phyloP scores from a whole-genome alignment of 1,140 invertebrate genomes.

The Drosophila ficusphila region DNA sequence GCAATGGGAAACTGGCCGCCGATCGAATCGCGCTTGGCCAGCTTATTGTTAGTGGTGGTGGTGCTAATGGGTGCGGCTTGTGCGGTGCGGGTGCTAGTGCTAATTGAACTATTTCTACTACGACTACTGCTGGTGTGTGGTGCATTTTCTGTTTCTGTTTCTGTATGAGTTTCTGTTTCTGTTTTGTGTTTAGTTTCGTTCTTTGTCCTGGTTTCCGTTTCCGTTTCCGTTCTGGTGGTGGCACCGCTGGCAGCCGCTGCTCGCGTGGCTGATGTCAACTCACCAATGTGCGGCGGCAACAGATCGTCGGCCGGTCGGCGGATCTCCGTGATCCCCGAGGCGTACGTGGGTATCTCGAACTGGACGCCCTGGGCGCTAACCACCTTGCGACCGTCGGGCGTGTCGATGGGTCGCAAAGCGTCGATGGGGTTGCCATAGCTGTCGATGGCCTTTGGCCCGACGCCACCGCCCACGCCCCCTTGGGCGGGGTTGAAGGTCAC shows the following conservation, averaged over 20 bases:
- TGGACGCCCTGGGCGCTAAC: constrained; percentile 79
- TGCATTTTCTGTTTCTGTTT: not conserved
- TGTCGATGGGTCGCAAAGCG: constrained; percentile 70
- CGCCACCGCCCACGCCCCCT: not conserved
- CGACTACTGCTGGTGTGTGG: constrained; percentile 37
- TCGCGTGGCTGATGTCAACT: constrained; percentile 56
- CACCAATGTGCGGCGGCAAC: constrained; percentile 83
- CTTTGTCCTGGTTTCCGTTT: constrained; percentile 11
- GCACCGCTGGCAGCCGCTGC: constrained; percentile 16
- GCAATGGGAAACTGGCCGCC: constrained; percentile 45
- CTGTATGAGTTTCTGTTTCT: constrained; percentile 13
- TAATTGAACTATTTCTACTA: constrained; percentile 5
- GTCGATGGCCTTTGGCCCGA: constrained; percentile 51
- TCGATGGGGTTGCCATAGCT: constrained; percentile 82
- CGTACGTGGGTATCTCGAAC: constrained; percentile 83
- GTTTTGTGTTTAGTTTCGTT: not conserved
- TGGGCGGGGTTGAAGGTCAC: constrained; percentile 35
- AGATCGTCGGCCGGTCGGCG: constrained; percentile 74
- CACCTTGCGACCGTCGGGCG: constrained; percentile 79
- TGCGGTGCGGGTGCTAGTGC: too few species aligned
- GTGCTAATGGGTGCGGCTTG: too few species aligned
- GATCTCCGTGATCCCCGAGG: constrained; percentile 82
- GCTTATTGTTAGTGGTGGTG: constrained; percentile 39
- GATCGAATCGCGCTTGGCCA: constrained; percentile 30
- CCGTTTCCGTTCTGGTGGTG: constrained; percentile 17